Evolutionary conservation across 92 coral and sea anemone genomes (phyloP), one percentile per base, ranked within the genome.

Genomic region (Pocillopora meandrina): DNA sequence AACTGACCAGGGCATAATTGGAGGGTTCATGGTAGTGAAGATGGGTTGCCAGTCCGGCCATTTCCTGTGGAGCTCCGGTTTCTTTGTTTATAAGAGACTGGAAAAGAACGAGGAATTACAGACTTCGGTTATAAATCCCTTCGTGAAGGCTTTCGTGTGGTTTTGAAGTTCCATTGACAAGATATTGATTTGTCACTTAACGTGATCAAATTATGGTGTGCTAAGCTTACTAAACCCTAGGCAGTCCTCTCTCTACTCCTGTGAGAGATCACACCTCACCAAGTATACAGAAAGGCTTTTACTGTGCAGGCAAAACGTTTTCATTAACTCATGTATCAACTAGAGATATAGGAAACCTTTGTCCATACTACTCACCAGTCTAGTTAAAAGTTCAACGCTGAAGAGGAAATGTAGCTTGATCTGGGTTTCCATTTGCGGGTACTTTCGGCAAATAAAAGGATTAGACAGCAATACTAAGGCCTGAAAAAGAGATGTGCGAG

Each of bases 1-100:
- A 90, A 59, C 86, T 81, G 72, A 90, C 90, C 31, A 93, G 75
- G 64, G 90, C 80, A 67, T 85, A 90, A 65, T 93, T 93, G 71
- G 96, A 78, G 0, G 96, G 96, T 55, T 93, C 96, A 58, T 88
- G 96, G 78, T 93, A 93, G 60, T 93, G 96, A 67, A 93, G 96
- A 60, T 93, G 96, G n/a, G 96, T 93, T 10, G 89, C 94, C 75
- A 93, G 87, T 23, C 94, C 96, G 5, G 93, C 89, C 86, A 93
- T 85, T 34, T 89, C 96, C 67, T 93, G 96, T 23, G 96, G 96
- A 49, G 61, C 84, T 33, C 96, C 93, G 12, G 9, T 81, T 65
- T 82, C 82, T 35, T 33, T 69, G 76, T 93, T 88, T 70, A 93
- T 78, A 13, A 93, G 89, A 65, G 93, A 83, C 96, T 93, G 73